These are phyloP conservation scores for Cyprinella venusta DNA, from an alignment of 2,797 vertebrate species.

Conservation along the genomic window DNA sequence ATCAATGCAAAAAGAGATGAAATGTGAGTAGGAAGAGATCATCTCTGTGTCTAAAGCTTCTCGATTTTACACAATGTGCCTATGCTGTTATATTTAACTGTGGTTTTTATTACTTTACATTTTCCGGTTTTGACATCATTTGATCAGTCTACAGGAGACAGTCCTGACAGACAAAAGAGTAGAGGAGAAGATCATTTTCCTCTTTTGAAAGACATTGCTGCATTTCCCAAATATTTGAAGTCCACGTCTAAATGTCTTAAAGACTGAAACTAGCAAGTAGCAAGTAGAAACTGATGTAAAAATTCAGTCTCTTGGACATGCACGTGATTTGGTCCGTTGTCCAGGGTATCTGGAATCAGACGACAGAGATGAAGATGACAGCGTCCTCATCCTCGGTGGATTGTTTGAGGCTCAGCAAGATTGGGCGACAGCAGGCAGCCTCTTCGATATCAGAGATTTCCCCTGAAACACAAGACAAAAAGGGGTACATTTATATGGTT, in stretches of 20 bases:
- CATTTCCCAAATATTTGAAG: constrained; percentile 45
- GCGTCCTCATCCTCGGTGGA: constrained; percentile 66
- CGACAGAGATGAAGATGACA: constrained; percentile 65
- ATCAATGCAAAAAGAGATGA: constrained; percentile 77
- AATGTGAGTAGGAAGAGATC: constrained; percentile 65
- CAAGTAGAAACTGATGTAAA: constrained; percentile 72
- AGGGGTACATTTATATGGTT: not conserved
- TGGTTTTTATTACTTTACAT: constrained; percentile 56
- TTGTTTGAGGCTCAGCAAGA: constrained; percentile 86
- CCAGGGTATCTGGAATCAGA: constrained; percentile 49
- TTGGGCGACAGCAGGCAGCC: constrained; percentile 90
- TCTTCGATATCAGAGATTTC: constrained; percentile 87
- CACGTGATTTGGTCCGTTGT: constrained; percentile 81
- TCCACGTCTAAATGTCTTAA: constrained; percentile 52
- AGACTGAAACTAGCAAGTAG: constrained; percentile 72
- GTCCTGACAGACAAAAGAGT: constrained; percentile 43
- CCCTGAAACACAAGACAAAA: constrained; percentile 74
- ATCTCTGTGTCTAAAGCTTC: constrained; percentile 59
- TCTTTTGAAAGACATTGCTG: constrained; percentile 38
- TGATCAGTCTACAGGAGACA: constrained; percentile 65
- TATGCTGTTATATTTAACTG: constrained; percentile 58
- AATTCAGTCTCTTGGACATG: constrained; percentile 88
- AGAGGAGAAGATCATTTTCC: constrained; percentile 45
- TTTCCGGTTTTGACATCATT: constrained; percentile 73
- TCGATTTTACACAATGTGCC: constrained; percentile 53